Conservation (phyloP, 1,140 invertebrate genomes). For the Bombus soroeensis region DNA sequence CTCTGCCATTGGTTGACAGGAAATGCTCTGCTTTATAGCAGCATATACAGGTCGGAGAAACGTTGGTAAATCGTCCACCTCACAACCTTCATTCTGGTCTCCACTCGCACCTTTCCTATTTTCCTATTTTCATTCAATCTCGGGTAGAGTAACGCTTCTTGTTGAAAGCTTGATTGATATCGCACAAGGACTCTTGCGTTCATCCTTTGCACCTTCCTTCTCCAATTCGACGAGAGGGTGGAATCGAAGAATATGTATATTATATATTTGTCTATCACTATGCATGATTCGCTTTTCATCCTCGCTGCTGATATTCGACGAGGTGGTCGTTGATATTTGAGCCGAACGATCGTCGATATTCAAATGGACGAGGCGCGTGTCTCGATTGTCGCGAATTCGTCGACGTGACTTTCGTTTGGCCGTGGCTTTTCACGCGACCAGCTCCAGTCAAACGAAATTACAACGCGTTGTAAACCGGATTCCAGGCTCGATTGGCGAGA, state of each 20-base stretch:
- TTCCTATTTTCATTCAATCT: background rate
- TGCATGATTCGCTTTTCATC: background rate
- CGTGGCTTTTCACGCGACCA: background rate
- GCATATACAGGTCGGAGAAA: background rate
- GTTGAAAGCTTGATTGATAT: background rate
- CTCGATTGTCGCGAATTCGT: background rate
- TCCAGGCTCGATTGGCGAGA: background rate
- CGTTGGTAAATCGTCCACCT: too few relatives aligned
- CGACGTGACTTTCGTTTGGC: too few relatives aligned
- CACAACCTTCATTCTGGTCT: background rate
- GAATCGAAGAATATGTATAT: background rate
- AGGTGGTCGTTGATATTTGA: background rate
- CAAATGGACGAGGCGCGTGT: background rate
- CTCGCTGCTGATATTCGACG: background rate
- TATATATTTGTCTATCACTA: background rate
- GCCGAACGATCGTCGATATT: background rate
- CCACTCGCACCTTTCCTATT: too few relatives aligned
- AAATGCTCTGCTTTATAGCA: constrained; percentile 23
- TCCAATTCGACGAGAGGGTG: too few relatives aligned
- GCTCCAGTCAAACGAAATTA: constrained; percentile 5
- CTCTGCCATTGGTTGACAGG: constrained; percentile 12
- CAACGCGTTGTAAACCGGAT: background rate
- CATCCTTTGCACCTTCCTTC: background rate
- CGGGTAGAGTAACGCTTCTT: background rate
- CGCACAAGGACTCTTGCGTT: background rate